Conservation (phyloP, 2,888 invertebrate species). For the Agonopterix alstromeriana region DNA sequence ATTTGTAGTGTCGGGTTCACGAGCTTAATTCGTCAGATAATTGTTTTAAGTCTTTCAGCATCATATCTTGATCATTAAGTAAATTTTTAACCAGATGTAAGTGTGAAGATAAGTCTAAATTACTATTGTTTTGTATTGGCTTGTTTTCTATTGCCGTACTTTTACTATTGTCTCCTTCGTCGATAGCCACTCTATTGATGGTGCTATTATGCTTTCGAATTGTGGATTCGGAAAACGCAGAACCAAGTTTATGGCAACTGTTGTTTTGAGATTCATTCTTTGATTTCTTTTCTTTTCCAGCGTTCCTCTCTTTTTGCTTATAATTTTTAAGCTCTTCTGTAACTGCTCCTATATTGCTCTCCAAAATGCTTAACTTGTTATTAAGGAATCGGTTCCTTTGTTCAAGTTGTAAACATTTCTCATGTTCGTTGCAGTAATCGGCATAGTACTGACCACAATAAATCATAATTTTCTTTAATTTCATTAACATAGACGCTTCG, state of each 20-base stretch:
- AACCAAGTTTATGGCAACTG: background rate
- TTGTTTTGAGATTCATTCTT: conserved; percentile 3
- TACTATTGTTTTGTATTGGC: background rate
- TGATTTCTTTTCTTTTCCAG: conserved; percentile 9
- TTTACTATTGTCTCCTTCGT: no score
- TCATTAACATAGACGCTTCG: conserved; percentile 21
- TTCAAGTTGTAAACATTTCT: conserved; percentile 29
- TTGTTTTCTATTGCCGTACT: background rate
- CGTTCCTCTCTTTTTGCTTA: conserved; percentile 20
- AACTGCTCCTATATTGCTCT: conserved; percentile 26
- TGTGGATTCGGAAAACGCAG: conserved; percentile 1
- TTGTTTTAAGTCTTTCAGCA: conserved; percentile 34
- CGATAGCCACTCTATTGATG: background rate
- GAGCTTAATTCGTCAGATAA: conserved; percentile 23
- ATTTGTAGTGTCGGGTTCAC: no score
- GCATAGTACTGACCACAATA: conserved; percentile 43
- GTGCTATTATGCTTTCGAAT: background rate
- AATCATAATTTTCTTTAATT: conserved; percentile 39
- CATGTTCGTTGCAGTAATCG: conserved; percentile 32
- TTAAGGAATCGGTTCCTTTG: conserved; percentile 39
- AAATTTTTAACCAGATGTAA: conserved; percentile 36
- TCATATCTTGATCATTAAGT: conserved; percentile 36
- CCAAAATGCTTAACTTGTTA: conserved; percentile 38
- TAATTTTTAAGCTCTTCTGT: conserved; percentile 28
- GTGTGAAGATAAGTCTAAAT: conserved; percentile 33